A percentile compares a stretch with the other conserved stretches of the same genome.
Conservation (phyloP, 2,888 invertebrate species). For the Masnerella sp. region DNA sequence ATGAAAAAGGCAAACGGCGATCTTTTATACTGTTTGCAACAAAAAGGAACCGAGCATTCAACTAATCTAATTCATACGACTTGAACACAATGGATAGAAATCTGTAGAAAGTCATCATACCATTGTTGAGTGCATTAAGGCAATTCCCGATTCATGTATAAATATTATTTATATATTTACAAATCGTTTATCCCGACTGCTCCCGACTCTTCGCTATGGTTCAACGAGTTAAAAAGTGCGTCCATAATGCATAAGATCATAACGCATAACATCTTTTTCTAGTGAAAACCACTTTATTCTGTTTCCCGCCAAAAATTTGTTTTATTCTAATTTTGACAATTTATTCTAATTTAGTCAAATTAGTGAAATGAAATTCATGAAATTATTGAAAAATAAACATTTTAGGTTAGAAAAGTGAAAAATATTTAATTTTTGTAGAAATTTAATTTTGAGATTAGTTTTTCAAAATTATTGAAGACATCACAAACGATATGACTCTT, state of each 20-base stretch:
- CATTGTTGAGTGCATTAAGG: slow-evolving; percentile 34
- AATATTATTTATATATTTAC: slow-evolving; percentile 32
- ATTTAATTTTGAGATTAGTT: too few relatives aligned
- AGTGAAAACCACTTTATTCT: too few relatives aligned
- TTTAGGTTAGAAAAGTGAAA: too few relatives aligned
- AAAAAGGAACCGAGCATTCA: slow-evolving; percentile 36
- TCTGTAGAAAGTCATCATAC: slow-evolving; percentile 47
- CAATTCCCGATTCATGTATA: slow-evolving; percentile 41
- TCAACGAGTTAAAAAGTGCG: slow-evolving; percentile 28
- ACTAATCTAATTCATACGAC: slow-evolving; percentile 40
- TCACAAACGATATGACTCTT: too few relatives aligned
- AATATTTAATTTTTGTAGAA: too few relatives aligned
- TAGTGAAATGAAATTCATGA: too few relatives aligned
- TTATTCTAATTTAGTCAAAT: too few relatives aligned
- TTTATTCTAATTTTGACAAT: too few relatives aligned
- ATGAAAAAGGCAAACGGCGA: slow-evolving; percentile 23
- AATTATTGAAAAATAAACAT: too few relatives aligned
- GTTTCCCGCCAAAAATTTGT: too few relatives aligned
- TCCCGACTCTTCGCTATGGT: background rate
- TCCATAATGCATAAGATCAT: slow-evolving; percentile 13
- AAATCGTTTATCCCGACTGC: slow-evolving; percentile 18
- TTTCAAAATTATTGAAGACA: too few relatives aligned
- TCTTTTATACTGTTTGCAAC: slow-evolving; percentile 1
- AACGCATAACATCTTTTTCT: too few relatives aligned
- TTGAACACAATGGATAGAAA: slow-evolving; percentile 45